Evolutionary conservation across 2,113 vertebrate species (phyloP).

Genomic region (Periophthalmus modestus): DNA sequence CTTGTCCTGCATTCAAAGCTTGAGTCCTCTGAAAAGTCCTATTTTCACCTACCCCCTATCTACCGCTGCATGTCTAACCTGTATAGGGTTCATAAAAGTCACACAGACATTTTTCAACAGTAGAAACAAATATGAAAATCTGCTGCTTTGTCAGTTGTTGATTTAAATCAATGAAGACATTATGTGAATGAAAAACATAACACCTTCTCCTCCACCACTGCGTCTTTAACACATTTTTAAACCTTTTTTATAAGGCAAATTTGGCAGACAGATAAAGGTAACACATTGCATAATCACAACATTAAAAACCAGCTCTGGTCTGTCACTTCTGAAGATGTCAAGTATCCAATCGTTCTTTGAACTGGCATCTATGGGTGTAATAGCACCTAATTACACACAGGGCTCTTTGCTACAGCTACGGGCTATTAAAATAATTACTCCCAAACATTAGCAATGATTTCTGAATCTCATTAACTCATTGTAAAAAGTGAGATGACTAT

Average conservation of each 20-base stretch:
- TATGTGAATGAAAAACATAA: neutral
- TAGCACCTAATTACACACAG: neutral
- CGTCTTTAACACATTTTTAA: neutral
- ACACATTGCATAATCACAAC: neutral
- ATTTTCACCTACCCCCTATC: neutral
- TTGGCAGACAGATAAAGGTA: neutral
- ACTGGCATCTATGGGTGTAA: neutral
- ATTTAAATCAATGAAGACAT: neutral
- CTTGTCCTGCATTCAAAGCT: neutral
- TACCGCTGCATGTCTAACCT: no score
- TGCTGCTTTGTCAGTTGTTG: neutral
- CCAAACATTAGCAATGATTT: neutral
- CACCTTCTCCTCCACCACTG: neutral
- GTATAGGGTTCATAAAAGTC: no score
- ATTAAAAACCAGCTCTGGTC: neutral
- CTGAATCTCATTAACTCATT: neutral
- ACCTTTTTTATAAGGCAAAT: neutral
- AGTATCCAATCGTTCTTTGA: neutral
- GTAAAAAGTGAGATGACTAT: neutral
- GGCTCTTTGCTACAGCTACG: neutral
- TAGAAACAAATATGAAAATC: neutral
- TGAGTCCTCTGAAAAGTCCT: neutral
- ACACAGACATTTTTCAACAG: neutral
- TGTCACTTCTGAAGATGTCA: conserved; percentile 3
- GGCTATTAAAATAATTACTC: conserved; percentile 1